These are phyloP conservation scores for Hyla sarda DNA, from an alignment of 2,113 vertebrate genomes.

Conservation along the genomic window DNA sequence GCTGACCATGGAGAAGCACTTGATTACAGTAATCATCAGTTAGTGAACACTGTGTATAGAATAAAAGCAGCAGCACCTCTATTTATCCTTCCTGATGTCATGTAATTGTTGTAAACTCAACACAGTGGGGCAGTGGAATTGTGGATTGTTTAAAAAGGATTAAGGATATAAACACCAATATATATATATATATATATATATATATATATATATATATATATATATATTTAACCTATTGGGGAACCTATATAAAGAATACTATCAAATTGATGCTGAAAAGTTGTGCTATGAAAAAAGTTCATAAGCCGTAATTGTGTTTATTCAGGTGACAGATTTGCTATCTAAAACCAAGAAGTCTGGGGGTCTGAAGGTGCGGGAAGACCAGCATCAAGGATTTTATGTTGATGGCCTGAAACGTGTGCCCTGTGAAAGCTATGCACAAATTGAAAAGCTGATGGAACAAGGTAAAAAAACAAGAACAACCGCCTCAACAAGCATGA, in stretches of 20 bases:
- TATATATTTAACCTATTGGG: no score
- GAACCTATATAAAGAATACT: background rate
- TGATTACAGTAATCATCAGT: no score
- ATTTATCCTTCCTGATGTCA: no score
- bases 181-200: no score
- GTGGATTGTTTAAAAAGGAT: no score
- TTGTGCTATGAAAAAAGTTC: background rate
- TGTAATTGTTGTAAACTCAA: no score
- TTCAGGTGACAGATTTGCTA: constrained; percentile 84
- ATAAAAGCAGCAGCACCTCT: no score
- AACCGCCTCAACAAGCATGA: constrained; percentile 84
- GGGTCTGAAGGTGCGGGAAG: constrained; percentile 83
- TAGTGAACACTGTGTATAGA: no score
- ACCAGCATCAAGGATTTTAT: constrained; percentile 85
- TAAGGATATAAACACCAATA: no score
- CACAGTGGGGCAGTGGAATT: no score
- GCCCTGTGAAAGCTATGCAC: constrained; percentile 79
- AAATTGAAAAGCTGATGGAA: constrained; percentile 86
- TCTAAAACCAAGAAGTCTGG: constrained; percentile 74
- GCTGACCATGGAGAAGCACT: no score
- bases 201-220: no score
- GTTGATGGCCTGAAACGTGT: constrained; percentile 83
- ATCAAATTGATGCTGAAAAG: background rate
- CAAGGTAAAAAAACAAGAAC: constrained; percentile 84
- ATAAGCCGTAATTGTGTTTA: background rate